These are phyloP conservation scores for Venusia cambrica DNA, from an alignment of 2,888 invertebrate species.

Conservation along the genomic window DNA sequence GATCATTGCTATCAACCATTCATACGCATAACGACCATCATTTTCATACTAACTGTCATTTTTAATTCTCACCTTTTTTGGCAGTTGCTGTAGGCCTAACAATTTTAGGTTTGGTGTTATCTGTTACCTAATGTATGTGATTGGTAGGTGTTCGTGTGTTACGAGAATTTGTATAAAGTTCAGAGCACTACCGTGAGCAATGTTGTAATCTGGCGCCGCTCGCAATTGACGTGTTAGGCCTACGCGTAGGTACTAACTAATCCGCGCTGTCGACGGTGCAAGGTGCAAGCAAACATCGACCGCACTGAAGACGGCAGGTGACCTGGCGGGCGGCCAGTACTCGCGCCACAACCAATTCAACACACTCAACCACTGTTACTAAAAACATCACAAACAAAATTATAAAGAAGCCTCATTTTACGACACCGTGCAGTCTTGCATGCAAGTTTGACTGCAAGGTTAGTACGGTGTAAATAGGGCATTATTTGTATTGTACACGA, in stretches of 20 bases:
- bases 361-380: too few relatives aligned
- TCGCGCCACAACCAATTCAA: too few relatives aligned
- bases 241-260: constrained; percentile 48
- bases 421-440: too few relatives aligned
- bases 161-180: constrained; percentile 53
- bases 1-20: constrained; percentile 9
- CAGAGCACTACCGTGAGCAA: constrained; percentile 76
- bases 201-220: constrained; percentile 71
- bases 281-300: constrained; percentile 21
- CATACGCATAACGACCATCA: constrained; percentile 8
- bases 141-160: constrained; percentile 32
- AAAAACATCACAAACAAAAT: too few relatives aligned
- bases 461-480: too few relatives aligned
- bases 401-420: too few relatives aligned
- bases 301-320: constrained; percentile 40
- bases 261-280: constrained; percentile 16
- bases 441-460: too few relatives aligned
- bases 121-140: too few relatives aligned
- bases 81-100: constrained; percentile 6
- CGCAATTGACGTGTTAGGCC: constrained; percentile 79
- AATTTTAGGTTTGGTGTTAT: neutral
- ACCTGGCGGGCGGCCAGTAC: constrained; percentile 54
- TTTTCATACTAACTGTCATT: constrained; percentile 2
- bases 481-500: constrained; percentile 5
- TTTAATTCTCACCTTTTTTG: constrained; percentile 5